Conservation (phyloP, 2,113 vertebrate genomes). For the Taurulus bubalis region DNA sequence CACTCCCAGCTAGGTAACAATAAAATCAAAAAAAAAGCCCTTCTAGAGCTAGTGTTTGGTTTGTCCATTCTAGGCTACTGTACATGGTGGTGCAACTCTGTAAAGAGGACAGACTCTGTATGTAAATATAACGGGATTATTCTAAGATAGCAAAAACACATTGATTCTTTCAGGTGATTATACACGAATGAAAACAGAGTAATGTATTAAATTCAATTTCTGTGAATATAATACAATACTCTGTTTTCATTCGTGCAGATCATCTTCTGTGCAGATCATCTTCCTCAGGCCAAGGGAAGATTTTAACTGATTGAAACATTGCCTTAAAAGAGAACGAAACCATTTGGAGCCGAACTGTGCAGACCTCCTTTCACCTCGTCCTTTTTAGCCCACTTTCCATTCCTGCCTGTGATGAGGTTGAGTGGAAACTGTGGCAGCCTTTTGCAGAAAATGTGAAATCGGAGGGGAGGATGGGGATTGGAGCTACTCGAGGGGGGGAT, state of each 20-base stretch:
- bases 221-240: too few species aligned
- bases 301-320: neutral
- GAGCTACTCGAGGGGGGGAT: slow-evolving; percentile 38
- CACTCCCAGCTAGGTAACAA: too few species aligned
- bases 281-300: neutral
- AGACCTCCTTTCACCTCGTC: neutral
- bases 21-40: too few species aligned
- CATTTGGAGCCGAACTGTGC: neutral
- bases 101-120: too few species aligned
- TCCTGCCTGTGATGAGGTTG: slow-evolving; percentile 15
- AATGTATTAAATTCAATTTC: neutral
- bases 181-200: neutral
- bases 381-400: neutral
- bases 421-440: slow-evolving; percentile 31
- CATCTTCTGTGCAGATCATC: too few species aligned
- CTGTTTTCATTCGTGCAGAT: too few species aligned
- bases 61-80: too few species aligned
- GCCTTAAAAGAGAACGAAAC: neutral
- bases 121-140: neutral
- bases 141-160: neutral
- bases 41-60: too few species aligned
- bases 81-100: too few species aligned
- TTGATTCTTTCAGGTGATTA: neutral
- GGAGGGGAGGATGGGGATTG: slow-evolving; percentile 30
- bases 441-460: slow-evolving; percentile 49